Conservation (phyloP, 2,888 invertebrate genomes). For the Parthenolecanium corni region DNA sequence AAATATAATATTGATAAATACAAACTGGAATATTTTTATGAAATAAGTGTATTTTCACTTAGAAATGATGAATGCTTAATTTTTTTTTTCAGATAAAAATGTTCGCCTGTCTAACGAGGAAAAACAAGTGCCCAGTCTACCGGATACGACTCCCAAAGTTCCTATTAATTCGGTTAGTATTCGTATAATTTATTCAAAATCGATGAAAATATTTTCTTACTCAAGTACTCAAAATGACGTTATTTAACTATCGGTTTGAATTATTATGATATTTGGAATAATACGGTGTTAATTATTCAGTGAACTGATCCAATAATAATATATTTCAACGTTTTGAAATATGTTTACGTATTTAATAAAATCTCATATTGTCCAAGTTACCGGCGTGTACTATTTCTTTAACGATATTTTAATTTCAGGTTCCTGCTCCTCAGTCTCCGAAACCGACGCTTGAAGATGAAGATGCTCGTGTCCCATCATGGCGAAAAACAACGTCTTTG, state of each 20-base stretch:
- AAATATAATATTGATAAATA: background rate
- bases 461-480: slow-evolving; percentile 50
- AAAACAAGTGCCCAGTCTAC: slow-evolving; percentile 14
- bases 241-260: too few relatives aligned
- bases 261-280: slow-evolving; percentile 31
- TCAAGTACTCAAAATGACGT: too few relatives aligned
- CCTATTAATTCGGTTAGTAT: slow-evolving; percentile 35
- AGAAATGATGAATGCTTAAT: too few relatives aligned
- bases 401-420: slow-evolving; percentile 3
- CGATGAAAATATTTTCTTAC: too few relatives aligned
- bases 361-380: too few relatives aligned
- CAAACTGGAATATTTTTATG: too few relatives aligned
- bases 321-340: background rate
- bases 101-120: slow-evolving; percentile 5
- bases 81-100: slow-evolving; percentile 18
- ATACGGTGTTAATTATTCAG: background rate
- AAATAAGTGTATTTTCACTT: too few relatives aligned
- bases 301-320: background rate
- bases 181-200: background rate
- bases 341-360: too few relatives aligned
- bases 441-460: slow-evolving; percentile 9
- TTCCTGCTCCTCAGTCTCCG: slow-evolving; percentile 20
- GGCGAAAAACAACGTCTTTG: slow-evolving; percentile 52
- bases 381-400: too few relatives aligned
- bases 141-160: slow-evolving; percentile 31